A percentile compares a stretch with the other conserved stretches of the same genome.
Evolutionary conservation across 2,113 vertebrate species (phyloP).

Genomic region (Lepisosteus osseus): DNA sequence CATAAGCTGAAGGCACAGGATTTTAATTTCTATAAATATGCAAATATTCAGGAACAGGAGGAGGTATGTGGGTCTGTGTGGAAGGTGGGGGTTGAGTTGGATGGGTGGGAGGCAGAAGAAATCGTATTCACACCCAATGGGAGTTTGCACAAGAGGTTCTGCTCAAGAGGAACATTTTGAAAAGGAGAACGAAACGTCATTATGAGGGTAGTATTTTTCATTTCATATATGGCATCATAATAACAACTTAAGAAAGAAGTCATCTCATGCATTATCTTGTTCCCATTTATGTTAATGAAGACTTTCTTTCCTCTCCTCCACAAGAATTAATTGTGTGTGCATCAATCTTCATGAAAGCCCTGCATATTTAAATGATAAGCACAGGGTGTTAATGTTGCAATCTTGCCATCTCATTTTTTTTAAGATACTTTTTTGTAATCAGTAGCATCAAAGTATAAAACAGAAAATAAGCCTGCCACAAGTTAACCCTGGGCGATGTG

Average conservation of each 20-base stretch:
- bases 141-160: background rate
- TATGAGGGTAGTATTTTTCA: conserved; percentile 11
- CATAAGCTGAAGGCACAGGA: conserved; percentile 8
- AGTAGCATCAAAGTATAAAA: conserved; percentile 62
- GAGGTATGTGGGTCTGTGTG: conserved; percentile 22
- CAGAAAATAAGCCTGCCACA: conserved; percentile 19
- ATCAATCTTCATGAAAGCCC: conserved; percentile 23
- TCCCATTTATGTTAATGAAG: conserved; percentile 9
- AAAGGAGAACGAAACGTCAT: background rate
- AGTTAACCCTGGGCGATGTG: conserved; percentile 36
- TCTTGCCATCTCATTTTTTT: conserved; percentile 66
- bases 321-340: conserved; percentile 11
- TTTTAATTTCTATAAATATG: conserved; percentile 38
- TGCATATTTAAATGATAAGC: conserved; percentile 27
- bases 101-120: background rate
- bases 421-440: conserved; percentile 61
- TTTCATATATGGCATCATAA: conserved; percentile 14
- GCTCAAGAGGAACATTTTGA: background rate
- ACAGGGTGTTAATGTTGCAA: conserved; percentile 56
- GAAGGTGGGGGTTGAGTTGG: background rate
- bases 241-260: conserved; percentile 11
- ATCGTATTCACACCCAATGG: conserved; percentile 3
- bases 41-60: conserved; percentile 44
- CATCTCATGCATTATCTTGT: conserved; percentile 9
- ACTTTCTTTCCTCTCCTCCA: background rate